Evolutionary conservation across 2,113 vertebrate genomes (phyloP), one percentile per base, ranked within the genome.

Genomic region (Craseonycteris thonglongyai): DNA sequence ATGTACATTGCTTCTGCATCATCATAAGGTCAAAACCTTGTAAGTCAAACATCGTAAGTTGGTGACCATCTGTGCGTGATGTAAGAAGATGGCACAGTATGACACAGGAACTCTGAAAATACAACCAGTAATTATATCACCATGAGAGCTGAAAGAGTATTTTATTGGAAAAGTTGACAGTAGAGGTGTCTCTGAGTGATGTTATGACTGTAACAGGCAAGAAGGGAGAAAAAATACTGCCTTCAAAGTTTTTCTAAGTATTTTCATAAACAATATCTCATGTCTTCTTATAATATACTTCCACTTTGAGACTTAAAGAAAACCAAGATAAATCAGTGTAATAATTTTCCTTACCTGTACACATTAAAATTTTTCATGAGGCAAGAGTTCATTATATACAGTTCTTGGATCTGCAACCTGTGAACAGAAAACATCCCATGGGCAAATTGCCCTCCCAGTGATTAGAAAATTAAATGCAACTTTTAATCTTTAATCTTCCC

Each of bases 381-480:
- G 83, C 78, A 95, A 97, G 97, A 97, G 92, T 97, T 98, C 92
- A 21, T 92, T 97, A 93, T 93, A 96, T 96, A 96, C 30, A 79
- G 56, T 95, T 84, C 42, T 83, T 49, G 14, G 26, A 10, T 56
- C 75, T 97, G 38, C 51, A 79, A 12, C 71, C 94, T 96, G 33
- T 56, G 74, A 95, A 81, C 71, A 90, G 81, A 79, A 97, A 96
- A 69, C 3, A 59, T 76, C 49, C 45, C 38, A 85, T 30, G 72
- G 95, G 58, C 81, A 97, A 95, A 45, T 13, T 96, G 79, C 88
- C 47, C 74, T 96, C 91, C 93, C 90, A 97, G 88, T 71, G 90
- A 95, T 91, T 72, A 94, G 93, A 95, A 98, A 97, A 97, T 96
- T 95, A 95, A 96, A 94, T 96, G 19, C n/a, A 97, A 85, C 65